Evolutionary conservation across 2,113 vertebrate species (phyloP), one percentile per base, ranked within the genome.

Genomic region (Hiodon alosoides): DNA sequence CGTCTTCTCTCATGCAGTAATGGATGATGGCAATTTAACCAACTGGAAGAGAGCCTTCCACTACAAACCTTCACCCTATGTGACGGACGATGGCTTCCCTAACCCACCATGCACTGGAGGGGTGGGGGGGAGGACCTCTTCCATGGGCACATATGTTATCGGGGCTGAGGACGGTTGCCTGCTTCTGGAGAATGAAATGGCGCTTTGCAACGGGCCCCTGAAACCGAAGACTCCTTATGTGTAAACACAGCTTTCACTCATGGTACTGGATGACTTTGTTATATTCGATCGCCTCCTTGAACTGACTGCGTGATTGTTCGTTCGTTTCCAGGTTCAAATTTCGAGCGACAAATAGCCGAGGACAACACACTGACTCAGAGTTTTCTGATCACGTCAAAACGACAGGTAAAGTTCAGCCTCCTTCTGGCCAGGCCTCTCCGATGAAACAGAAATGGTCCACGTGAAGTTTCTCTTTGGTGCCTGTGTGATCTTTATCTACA

Each of bases 281-380:
- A 61, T 17, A n/a, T 60, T 14, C 13, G 3, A 48, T 9, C 31
- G 9, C 57, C 47, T 61, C 65, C 16, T 57, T 72, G 6, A 47
- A 79, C n/a, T 59, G 66, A 54, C 66, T 72, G 14, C 17, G 57
- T 54, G 47, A 6, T 54, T 66, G 48, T 87, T 81, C 83, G 69
- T 4, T 77, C 59, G 85, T 82, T 83, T 67, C 77, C 84, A 99
- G 97, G 85, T 99, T 98, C 89, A 98, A 95, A 81, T 98, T 98
- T 84, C 93, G 96, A 89, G 97, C 95, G 69, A 98, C 95, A 67
- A 99, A 96, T 76, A 69, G 92, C 77, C 90, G 89, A 71, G 95
- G 93, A 67, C 93, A 97, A 66, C 94, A 91, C 89, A 99, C 96
- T 70, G 97, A 99, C 88, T 96, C 96, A 14, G 92, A 93, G 13